Evolutionary conservation across 2,113 vertebrate species (phyloP), one percentile per base, ranked within the genome.

Genomic region (Dendrocopos noguchii): DNA sequence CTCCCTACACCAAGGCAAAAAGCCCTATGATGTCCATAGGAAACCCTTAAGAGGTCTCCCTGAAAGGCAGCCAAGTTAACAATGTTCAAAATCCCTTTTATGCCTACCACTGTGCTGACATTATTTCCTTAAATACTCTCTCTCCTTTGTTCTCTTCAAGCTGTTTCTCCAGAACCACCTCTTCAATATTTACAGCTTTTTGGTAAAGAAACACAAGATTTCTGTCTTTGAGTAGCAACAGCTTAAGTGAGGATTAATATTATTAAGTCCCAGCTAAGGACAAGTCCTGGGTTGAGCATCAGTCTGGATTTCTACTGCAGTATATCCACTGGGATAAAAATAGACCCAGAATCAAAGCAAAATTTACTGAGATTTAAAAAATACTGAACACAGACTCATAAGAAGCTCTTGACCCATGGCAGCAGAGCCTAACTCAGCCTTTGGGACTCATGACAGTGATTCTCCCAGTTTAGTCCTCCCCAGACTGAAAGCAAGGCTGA

Each of bases 161-260:
- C 15, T 72, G 7, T 75, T 91, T 93, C 55, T 86, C 44, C 83
- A 84, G 80, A 59, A 57, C 65, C 77, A 79, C 59, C 44, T 86
- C 86, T 90, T 67, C 70, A 72, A 50, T 91, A 94, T 75, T 93
- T 88, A 90, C 85, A 86, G 44, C 20, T 86, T 63, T 72, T 91
- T 4, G 42, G 53, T 68, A 90, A 90, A 65, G 80, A 86, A 91
- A 53, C 70, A 83, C 29, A 65, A 59, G 47, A 61, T 22, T 76
- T 31, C 79, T 39, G 21, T 14, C 74, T 84, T 24, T 25, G 57
- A 80, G 44, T 20, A 86, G 36, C 60, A 71, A 72, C 27, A 61
- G 42, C 53, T 85, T 60, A 71, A 86, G 24, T 42, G 52, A 11
- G 28, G 46, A 8, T 90, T 82, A 52, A 80, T 64, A 76, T 15